phyloP scores from a whole-genome alignment of 2,797 vertebrate genomes.

The Staurois parvus region DNA sequence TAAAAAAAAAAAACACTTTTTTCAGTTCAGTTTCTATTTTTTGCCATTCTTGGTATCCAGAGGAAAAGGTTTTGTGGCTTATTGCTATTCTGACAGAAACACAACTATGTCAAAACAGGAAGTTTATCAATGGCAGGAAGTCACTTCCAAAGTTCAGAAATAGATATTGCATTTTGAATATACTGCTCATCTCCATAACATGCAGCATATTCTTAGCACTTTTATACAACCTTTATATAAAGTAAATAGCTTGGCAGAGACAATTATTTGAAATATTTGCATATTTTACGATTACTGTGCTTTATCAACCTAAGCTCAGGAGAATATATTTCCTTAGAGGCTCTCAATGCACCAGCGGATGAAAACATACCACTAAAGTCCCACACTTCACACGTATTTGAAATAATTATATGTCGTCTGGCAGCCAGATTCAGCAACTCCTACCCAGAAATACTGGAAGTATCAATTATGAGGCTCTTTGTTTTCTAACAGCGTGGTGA shows the following conservation, averaged over 20 bases:
- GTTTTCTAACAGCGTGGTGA: conserved; percentile 28
- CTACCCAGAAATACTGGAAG: conserved; percentile 39
- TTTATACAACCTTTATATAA: neutral
- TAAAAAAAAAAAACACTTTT: too few relatives aligned
- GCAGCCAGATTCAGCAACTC: conserved; percentile 21
- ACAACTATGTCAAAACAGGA: conserved; percentile 73
- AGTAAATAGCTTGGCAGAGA: neutral
- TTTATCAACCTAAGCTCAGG: conserved; percentile 6
- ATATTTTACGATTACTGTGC: neutral
- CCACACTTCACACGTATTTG: conserved; percentile 32
- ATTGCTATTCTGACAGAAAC: neutral
- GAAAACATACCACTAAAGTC: conserved; percentile 36
- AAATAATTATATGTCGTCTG: conserved; percentile 34
- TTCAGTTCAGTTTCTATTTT: too few relatives aligned
- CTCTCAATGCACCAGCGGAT: conserved; percentile 12
- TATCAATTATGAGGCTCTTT: conserved; percentile 41
- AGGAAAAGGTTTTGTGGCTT: neutral
- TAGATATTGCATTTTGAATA: neutral
- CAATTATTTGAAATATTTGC: conserved; percentile 11
- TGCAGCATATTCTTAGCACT: neutral
- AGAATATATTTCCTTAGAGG: conserved; percentile 36
- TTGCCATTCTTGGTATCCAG: too few relatives aligned
- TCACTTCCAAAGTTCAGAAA: conserved; percentile 25
- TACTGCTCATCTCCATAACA: neutral
- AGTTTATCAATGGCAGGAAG: conserved; percentile 71